A percentile compares a stretch with the other conserved stretches of the same genome.
These are phyloP conservation scores for Cyaniris semiargus DNA, from an alignment of 2,888 invertebrate species.

Conservation along the genomic window DNA sequence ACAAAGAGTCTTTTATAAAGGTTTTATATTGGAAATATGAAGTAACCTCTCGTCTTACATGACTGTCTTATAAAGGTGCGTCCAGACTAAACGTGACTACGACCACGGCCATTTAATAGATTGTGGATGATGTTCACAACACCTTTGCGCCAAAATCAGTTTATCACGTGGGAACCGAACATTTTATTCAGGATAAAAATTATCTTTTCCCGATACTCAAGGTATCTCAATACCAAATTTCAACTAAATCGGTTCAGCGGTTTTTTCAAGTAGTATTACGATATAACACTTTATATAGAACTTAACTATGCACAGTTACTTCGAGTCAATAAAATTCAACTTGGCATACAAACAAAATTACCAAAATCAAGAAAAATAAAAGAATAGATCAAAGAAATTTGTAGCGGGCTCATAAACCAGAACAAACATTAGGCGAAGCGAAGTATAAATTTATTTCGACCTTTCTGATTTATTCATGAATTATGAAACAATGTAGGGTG, in stretches of 20 bases:
- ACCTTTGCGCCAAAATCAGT: no score
- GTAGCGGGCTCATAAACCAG: conserved; percentile 3
- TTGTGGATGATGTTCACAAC: no score
- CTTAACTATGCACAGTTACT: no score
- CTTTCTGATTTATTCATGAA: conserved; percentile 18
- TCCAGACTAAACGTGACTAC: no score
- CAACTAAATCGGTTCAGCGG: no score
- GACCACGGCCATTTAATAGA: no score
- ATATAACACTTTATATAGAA: no score
- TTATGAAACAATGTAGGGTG: background rate
- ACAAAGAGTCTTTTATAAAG: background rate
- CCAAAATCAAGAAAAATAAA: conserved; percentile 1
- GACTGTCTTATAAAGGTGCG: background rate
- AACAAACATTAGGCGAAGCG: background rate
- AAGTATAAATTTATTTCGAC: background rate
- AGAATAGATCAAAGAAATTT: conserved; percentile 7
- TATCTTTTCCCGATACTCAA: no score
- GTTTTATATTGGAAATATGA: background rate
- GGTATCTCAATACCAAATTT: no score
- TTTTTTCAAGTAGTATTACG: no score
- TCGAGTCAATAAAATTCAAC: background rate
- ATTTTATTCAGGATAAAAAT: no score
- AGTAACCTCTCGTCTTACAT: background rate
- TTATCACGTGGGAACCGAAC: no score
- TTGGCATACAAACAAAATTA: background rate